A percentile compares a stretch with the other conserved stretches of the same genome.
Conservation (phyloP, 2,797 vertebrate genomes). For the Helostoma temminkii region DNA sequence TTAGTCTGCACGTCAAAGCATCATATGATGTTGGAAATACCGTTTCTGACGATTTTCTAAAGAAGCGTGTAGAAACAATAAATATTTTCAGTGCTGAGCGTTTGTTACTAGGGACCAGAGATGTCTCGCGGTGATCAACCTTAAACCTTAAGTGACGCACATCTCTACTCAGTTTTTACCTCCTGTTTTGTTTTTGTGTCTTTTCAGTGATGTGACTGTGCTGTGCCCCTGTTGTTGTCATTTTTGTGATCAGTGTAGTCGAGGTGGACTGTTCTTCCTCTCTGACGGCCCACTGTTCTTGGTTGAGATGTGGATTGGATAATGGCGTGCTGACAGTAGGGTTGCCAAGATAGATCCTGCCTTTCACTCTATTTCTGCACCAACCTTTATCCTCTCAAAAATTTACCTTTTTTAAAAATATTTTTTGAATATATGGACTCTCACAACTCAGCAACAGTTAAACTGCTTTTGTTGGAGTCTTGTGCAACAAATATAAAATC, state of each 20-base stretch:
- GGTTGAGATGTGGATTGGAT: conserved; percentile 87
- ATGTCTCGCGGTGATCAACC: conserved; percentile 59
- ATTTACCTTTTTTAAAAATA: no score
- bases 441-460: conserved; percentile 5
- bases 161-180: conserved; percentile 21
- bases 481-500: conserved; percentile 23
- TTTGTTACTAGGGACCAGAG: conserved; percentile 58
- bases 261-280: conserved; percentile 69
- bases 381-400: conserved; percentile 26
- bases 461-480: conserved; percentile 17
- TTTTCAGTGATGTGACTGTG: conserved; percentile 88
- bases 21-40: conserved; percentile 47
- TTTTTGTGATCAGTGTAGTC: conserved; percentile 42
- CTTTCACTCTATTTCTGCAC: conserved; percentile 35
- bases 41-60: no score
- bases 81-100: conserved; percentile 11
- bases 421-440: no score
- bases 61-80: conserved; percentile 8
- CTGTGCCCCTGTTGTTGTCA: conserved; percentile 82
- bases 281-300: conserved; percentile 82
- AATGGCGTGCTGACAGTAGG: conserved; percentile 96
- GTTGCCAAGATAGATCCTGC: conserved; percentile 92
- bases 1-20: conserved; percentile 19
- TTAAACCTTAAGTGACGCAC: conserved; percentile 85
- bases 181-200: conserved; percentile 31